Evolutionary conservation across 1,140 invertebrate genomes (phyloP).

Genomic region (Venturia canescens): DNA sequence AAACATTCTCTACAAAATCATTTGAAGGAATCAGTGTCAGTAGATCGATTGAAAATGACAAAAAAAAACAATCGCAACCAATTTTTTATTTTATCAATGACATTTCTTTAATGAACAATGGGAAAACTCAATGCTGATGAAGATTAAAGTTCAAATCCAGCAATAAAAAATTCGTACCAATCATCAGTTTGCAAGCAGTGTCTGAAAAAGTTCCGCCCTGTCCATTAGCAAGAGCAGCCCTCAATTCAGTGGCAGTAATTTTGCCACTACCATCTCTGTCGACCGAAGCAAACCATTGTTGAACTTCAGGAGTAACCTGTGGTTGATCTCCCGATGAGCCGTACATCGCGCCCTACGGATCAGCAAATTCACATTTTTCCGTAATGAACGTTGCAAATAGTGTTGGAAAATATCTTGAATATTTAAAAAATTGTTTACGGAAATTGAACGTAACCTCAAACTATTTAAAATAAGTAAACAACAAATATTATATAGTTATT

Average conservation of each 20-base stretch:
- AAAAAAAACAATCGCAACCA: too few relatives aligned
- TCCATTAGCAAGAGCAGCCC: conserved; percentile 89
- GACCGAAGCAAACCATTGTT: conserved; percentile 89
- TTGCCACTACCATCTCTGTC: conserved; percentile 90
- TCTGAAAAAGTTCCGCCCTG: conserved; percentile 92
- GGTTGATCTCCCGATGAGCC: conserved; percentile 55
- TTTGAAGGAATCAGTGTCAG: too few relatives aligned
- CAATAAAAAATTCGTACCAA: conserved; percentile 78
- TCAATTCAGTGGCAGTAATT: conserved; percentile 88
- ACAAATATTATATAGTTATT: conserved; percentile 22
- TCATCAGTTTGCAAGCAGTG: conserved; percentile 92
- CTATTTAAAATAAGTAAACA: background rate
- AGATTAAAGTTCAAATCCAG: conserved; percentile 65
- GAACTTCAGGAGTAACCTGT: conserved; percentile 81
- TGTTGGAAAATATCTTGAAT: background rate
- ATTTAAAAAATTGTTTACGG: background rate
- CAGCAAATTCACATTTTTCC: conserved; percentile 22
- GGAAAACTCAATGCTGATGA: too few relatives aligned
- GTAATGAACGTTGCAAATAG: background rate
- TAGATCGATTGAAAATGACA: too few relatives aligned
- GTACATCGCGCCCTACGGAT: conserved; percentile 58
- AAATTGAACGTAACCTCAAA: conserved; percentile 29
- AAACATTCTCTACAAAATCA: too few relatives aligned
- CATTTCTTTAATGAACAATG: too few relatives aligned
- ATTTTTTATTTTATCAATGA: too few relatives aligned